Percentiles rank a stretch among this genome's conserved stretches.
These are phyloP conservation scores for Oreochromis niloticus DNA, from an alignment of 2,113 vertebrate genomes.

Conservation along the genomic window DNA sequence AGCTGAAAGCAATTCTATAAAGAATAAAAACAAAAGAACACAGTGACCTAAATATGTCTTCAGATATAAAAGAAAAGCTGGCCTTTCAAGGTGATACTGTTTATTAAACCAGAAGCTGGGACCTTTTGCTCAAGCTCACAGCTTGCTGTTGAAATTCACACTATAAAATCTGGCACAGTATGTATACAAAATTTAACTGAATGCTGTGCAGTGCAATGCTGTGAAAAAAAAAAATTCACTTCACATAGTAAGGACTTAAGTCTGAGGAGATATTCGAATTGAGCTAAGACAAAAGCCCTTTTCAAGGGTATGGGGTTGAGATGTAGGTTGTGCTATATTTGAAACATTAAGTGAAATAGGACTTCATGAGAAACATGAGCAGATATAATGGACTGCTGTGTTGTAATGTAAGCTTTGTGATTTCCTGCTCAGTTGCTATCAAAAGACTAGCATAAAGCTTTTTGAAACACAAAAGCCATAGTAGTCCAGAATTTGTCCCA, in stretches of 20 bases:
- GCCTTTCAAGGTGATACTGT: slow-evolving; percentile 28
- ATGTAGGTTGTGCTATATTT: background rate
- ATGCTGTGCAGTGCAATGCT: background rate
- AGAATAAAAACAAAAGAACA: slow-evolving; percentile 17
- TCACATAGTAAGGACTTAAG: background rate
- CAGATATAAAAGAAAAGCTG: slow-evolving; percentile 25
- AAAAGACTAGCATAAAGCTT: background rate
- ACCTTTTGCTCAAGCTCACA: background rate
- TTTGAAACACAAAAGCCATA: slow-evolving; percentile 14
- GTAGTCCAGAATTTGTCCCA: background rate
- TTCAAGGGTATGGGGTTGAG: background rate
- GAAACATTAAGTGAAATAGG: background rate
- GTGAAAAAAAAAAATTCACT: background rate
- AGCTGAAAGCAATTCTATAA: background rate
- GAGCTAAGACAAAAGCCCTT: background rate
- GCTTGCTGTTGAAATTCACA: background rate
- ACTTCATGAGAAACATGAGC: background rate
- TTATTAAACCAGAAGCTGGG: slow-evolving; percentile 33
- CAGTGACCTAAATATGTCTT: slow-evolving; percentile 46
- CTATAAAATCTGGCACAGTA: slow-evolving; percentile 1
- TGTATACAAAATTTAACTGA: background rate
- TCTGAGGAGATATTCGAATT: background rate
- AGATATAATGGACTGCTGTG: background rate
- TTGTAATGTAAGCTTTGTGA: background rate
- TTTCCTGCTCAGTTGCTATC: background rate